phyloP scores from a whole-genome alignment of 2,797 vertebrate genomes.

The Neosalanx taihuensis region DNA sequence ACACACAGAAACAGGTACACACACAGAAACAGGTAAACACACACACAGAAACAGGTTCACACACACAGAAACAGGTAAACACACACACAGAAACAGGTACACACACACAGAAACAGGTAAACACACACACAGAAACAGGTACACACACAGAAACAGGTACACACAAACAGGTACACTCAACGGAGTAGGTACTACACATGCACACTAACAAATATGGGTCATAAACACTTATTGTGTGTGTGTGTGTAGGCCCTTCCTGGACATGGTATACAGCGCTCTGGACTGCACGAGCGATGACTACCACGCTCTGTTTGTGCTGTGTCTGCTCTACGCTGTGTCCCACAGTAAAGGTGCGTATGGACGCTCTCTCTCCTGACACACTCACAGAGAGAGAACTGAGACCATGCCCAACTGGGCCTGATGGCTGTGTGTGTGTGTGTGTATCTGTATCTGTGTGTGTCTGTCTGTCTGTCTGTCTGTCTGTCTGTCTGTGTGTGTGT shows the following conservation, averaged over 20 bases:
- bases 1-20: slow-evolving; percentile 4
- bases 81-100: too few species aligned
- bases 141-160: background rate
- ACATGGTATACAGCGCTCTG: slow-evolving; percentile 93
- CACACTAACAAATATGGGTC: background rate
- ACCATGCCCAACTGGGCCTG: background rate
- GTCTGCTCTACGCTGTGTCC: slow-evolving; percentile 92
- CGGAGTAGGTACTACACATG: background rate
- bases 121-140: background rate
- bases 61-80: background rate
- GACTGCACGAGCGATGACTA: slow-evolving; percentile 89
- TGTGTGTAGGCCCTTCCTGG: slow-evolving; percentile 85
- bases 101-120: slow-evolving; percentile 2
- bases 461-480: background rate
- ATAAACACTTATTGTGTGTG: background rate
- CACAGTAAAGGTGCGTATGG: slow-evolving; percentile 87
- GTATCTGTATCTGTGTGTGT: background rate
- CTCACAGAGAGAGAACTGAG: too few species aligned
- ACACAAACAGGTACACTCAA: background rate
- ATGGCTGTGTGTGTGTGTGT: background rate
- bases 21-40: background rate
- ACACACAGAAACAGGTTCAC: background rate
- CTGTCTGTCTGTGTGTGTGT: background rate
- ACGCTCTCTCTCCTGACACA: too few species aligned
- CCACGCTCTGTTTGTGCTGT: slow-evolving; percentile 94